Conservation (phyloP, 2,888 invertebrate species). For the Drosophila algonquin region DNA sequence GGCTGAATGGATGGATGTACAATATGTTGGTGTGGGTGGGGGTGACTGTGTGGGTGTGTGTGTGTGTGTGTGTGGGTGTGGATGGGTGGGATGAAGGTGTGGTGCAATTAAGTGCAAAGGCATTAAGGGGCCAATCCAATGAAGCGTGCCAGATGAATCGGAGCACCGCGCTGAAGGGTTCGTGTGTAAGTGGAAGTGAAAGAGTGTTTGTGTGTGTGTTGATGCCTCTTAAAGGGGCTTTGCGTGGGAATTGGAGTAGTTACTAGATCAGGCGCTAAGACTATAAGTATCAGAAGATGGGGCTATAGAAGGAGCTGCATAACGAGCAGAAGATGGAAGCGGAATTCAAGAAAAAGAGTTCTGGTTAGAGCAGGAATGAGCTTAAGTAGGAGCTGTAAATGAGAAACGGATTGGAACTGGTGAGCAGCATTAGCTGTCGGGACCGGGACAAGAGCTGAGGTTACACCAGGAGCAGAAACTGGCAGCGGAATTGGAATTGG, state of each 20-base stretch:
- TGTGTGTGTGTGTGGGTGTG: not conserved
- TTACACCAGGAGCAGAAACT: not conserved
- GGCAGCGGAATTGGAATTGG: not conserved
- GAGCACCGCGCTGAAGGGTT: slow-evolving; percentile 7
- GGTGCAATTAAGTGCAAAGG: slow-evolving; percentile 42
- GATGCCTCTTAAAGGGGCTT: not conserved
- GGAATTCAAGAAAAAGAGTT: not conserved
- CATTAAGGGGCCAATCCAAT: slow-evolving; percentile 46
- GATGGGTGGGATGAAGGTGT: slow-evolving; percentile 6
- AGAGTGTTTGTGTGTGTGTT: not conserved
- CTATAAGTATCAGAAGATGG: not conserved
- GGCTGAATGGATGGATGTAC: not conserved
- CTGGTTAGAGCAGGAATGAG: not conserved
- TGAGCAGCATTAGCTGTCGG: not conserved
- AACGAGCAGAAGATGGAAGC: not conserved
- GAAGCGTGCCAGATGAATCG: slow-evolving; percentile 23
- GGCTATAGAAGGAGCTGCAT: not conserved
- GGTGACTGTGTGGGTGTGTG: not conserved
- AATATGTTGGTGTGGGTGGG: not conserved
- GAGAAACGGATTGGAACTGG: not conserved
- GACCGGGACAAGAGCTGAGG: not conserved
- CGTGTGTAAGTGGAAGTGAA: slow-evolving; percentile 15
- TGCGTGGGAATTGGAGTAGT: not conserved
- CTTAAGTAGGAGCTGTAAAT: not conserved
- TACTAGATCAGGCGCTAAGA: not conserved